Percentiles rank a stretch among this genome's conserved stretches.
phyloP scores from a whole-genome alignment of 1,140 invertebrate genomes.

The Papilio polytes region DNA sequence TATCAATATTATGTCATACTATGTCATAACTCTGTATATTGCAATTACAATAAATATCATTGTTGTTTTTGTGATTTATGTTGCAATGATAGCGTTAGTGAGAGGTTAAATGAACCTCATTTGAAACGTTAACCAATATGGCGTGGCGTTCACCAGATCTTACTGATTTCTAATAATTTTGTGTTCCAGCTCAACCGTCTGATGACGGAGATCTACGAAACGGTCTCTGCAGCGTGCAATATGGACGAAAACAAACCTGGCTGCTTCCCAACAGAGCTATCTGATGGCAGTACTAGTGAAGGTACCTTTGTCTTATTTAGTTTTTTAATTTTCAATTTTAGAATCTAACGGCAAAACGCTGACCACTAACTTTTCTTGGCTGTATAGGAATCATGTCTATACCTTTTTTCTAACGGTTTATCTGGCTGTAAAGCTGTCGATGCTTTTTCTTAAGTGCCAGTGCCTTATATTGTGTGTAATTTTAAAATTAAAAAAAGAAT shows the following conservation, averaged over 20 bases:
- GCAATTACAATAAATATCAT: too few species aligned
- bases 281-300: constrained; percentile 67
- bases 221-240: constrained; percentile 77
- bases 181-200: constrained; percentile 73
- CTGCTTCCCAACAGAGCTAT: constrained; percentile 70
- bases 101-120: constrained; percentile 20
- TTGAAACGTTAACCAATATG: not conserved
- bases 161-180: not conserved
- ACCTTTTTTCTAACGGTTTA: too few species aligned
- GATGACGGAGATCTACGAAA: constrained; percentile 82
- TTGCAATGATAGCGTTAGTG: not conserved
- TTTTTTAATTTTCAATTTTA: too few species aligned
- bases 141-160: not conserved
- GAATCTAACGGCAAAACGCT: too few species aligned
- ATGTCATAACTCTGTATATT: too few species aligned
- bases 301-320: constrained; percentile 61
- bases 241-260: constrained; percentile 74
- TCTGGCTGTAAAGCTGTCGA: not conserved
- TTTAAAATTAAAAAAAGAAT: too few species aligned
- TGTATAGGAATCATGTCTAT: too few species aligned
- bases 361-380: too few species aligned
- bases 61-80: too few species aligned
- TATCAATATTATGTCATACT: too few species aligned
- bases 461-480: too few species aligned
- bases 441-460: not conserved